These are phyloP conservation scores for Malurus elegans DNA, from an alignment of 2,113 vertebrate species.

Conservation along the genomic window DNA sequence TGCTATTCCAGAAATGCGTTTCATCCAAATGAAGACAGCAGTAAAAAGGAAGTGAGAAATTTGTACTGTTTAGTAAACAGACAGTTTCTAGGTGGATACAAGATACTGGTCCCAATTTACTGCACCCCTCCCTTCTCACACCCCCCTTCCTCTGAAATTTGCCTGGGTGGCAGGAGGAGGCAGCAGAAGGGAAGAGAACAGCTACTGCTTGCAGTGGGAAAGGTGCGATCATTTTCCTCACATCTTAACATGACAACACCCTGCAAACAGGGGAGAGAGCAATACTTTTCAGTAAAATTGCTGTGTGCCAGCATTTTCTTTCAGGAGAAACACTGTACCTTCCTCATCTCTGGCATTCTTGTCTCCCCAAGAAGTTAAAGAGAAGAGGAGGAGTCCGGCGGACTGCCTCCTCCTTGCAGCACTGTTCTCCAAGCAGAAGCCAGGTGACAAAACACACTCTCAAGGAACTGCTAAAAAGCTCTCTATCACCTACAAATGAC, in stretches of 20 bases:
- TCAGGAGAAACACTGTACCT: neutral
- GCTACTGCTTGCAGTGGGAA: neutral
- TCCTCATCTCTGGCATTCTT: neutral
- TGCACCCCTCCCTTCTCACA: neutral
- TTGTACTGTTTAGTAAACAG: neutral
- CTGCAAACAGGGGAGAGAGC: neutral
- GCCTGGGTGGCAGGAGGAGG: neutral
- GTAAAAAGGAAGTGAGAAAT: neutral
- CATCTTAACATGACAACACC: neutral
- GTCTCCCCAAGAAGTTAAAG: neutral
- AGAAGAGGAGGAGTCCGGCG: neutral
- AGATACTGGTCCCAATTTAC: neutral
- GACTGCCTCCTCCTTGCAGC: neutral
- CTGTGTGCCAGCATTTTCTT: neutral
- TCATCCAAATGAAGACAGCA: neutral
- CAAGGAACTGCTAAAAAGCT: neutral
- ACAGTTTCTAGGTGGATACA: constrained; percentile 36
- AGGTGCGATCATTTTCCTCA: neutral
- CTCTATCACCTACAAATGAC: neutral
- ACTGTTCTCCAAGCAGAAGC: neutral
- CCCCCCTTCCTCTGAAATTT: neutral
- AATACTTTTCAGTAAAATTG: neutral
- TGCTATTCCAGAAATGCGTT: neutral
- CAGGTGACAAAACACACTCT: neutral
- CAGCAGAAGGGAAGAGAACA: neutral